Evolutionary conservation across 2,797 vertebrate genomes (phyloP).

Genomic region (Spheniscus humboldti): DNA sequence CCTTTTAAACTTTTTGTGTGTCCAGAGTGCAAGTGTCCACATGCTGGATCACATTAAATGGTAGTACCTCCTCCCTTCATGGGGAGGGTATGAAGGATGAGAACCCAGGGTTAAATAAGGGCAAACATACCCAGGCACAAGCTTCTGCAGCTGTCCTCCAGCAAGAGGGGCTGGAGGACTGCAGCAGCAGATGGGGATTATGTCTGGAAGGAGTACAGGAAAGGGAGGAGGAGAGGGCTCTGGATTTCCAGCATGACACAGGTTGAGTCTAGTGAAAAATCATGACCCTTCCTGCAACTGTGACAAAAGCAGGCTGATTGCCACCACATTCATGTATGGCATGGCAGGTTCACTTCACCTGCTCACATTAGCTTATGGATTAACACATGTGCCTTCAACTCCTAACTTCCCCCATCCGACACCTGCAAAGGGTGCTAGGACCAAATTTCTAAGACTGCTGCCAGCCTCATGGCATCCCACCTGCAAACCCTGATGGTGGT

Average conservation of each 20-base stretch:
- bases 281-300: neutral
- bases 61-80: neutral
- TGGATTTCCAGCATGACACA: neutral
- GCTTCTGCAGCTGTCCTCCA: neutral
- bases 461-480: neutral
- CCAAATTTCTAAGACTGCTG: neutral
- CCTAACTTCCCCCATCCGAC: neutral
- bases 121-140: neutral
- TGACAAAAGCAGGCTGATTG: neutral
- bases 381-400: neutral
- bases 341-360: neutral
- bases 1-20: neutral
- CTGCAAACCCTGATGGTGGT: neutral
- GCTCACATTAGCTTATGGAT: neutral
- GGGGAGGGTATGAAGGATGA: neutral
- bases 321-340: accelerated
- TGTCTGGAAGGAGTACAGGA: neutral
- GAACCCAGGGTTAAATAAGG: neutral
- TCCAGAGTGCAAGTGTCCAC: neutral
- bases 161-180: neutral
- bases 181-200: neutral
- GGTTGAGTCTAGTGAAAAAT: neutral
- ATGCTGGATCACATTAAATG: neutral
- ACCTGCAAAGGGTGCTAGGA: neutral
- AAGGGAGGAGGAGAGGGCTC: neutral